Evolutionary conservation across 2,797 vertebrate species (phyloP).

Genomic region (Chaunax sp.): DNA sequence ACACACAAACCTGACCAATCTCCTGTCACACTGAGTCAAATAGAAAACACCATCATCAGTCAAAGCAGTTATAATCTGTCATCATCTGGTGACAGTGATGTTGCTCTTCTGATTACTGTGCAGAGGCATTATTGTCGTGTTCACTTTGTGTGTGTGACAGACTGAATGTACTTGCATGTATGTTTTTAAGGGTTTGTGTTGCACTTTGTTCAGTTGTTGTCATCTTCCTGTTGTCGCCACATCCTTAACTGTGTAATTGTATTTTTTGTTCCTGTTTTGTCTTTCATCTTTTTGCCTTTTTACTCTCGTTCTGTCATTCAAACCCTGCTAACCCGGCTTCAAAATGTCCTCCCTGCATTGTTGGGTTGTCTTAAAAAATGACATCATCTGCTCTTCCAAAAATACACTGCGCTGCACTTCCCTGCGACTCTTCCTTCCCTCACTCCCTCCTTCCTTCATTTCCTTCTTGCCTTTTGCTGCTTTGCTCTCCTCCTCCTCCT

Average conservation of each 20-base stretch:
- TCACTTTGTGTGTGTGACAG: slow-evolving; percentile 4
- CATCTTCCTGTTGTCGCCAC: slow-evolving; percentile 72
- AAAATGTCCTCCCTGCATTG: slow-evolving; percentile 47
- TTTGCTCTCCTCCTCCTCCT: slow-evolving; percentile 32
- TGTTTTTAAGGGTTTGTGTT: slow-evolving; percentile 41
- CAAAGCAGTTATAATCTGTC: not conserved
- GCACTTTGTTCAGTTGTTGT: slow-evolving; percentile 47
- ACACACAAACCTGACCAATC: no score
- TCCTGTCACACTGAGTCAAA: no score
- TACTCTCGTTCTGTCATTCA: slow-evolving; percentile 61
- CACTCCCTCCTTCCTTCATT: slow-evolving; percentile 21
- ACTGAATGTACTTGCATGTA: slow-evolving; percentile 10
- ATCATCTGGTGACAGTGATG: not conserved
- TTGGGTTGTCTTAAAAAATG: slow-evolving; percentile 27
- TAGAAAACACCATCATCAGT: not conserved
- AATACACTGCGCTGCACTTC: slow-evolving; percentile 57
- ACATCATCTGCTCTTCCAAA: slow-evolving; percentile 39
- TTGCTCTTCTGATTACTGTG: slow-evolving; percentile 20
- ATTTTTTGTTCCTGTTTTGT: slow-evolving; percentile 77
- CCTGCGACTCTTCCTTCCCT: slow-evolving; percentile 18
- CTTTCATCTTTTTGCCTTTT: slow-evolving; percentile 74
- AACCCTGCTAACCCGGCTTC: slow-evolving; percentile 56
- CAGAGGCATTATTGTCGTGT: not conserved
- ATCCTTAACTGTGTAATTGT: slow-evolving; percentile 79
- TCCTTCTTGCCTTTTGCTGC: slow-evolving; percentile 47